These are phyloP conservation scores for Xylota sylvarum DNA, from an alignment of 2,888 invertebrate genomes.

Conservation along the genomic window DNA sequence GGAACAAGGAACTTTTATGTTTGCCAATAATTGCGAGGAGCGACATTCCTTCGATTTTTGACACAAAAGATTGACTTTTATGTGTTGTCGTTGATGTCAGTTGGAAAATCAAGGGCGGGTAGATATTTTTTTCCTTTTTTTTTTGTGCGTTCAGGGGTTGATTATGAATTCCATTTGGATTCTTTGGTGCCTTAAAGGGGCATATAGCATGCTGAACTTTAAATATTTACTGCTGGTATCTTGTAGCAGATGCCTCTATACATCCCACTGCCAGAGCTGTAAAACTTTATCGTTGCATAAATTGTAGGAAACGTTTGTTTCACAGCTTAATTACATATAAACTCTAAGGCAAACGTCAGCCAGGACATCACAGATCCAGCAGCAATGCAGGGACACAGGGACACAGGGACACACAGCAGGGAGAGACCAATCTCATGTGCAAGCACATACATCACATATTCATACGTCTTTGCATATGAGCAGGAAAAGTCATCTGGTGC, in stretches of 20 bases:
- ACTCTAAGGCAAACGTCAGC: slow-evolving; percentile 46
- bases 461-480: slow-evolving; percentile 27
- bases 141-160: slow-evolving; percentile 1
- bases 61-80: slow-evolving; percentile 75
- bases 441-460: slow-evolving; percentile 41
- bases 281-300: slow-evolving; percentile 63
- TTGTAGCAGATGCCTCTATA: slow-evolving; percentile 33
- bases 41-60: slow-evolving; percentile 67
- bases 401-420: background rate
- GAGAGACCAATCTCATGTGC: slow-evolving; percentile 31
- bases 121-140: background rate
- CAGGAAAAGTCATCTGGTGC: slow-evolving; percentile 46
- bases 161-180: slow-evolving; percentile 43
- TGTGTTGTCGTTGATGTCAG: slow-evolving; percentile 54
- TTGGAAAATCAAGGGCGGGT: slow-evolving; percentile 34
- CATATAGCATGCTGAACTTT: slow-evolving; percentile 34
- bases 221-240: slow-evolving; percentile 40
- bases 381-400: background rate
- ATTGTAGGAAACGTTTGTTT: slow-evolving; percentile 45
- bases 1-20: slow-evolving; percentile 40
- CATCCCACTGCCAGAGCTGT: background rate
- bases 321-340: slow-evolving; percentile 66
- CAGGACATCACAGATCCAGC: slow-evolving; percentile 38
- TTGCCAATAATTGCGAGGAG: slow-evolving; percentile 57
- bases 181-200: slow-evolving; percentile 26